phyloP scores from a whole-genome alignment of 2,113 vertebrate genomes.

The Podiceps cristatus region DNA sequence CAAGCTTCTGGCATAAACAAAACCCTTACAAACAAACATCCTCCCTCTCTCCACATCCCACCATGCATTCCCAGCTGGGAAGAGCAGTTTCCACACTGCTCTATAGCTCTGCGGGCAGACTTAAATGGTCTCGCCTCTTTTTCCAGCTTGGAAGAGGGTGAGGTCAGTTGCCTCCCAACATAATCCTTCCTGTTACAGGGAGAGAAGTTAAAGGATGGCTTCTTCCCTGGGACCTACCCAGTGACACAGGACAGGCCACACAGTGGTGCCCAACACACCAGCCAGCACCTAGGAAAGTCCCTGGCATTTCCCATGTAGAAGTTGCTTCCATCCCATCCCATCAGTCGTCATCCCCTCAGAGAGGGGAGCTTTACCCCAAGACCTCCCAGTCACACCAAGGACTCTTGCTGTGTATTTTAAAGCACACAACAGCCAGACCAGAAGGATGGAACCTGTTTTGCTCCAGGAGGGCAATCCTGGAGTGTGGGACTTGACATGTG shows the following conservation, averaged over 20 bases:
- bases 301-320: neutral
- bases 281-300: neutral
- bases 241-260: neutral
- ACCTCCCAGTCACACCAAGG: neutral
- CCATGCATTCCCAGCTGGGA: neutral
- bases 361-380: neutral
- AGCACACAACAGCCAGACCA: neutral
- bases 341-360: accelerated
- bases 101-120: neutral
- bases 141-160: neutral
- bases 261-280: neutral
- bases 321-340: neutral
- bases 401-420: neutral
- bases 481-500: neutral
- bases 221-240: neutral
- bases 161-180: neutral
- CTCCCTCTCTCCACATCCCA: neutral
- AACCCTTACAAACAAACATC: neutral
- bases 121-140: neutral
- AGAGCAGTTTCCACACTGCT: neutral
- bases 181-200: neutral
- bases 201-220: neutral
- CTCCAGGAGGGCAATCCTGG: neutral
- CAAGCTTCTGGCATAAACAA: conserved; percentile 25
- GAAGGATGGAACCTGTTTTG: neutral